These are phyloP conservation scores for Drosophila buzzatii DNA, from an alignment of 2,888 invertebrate genomes.

Conservation along the genomic window DNA sequence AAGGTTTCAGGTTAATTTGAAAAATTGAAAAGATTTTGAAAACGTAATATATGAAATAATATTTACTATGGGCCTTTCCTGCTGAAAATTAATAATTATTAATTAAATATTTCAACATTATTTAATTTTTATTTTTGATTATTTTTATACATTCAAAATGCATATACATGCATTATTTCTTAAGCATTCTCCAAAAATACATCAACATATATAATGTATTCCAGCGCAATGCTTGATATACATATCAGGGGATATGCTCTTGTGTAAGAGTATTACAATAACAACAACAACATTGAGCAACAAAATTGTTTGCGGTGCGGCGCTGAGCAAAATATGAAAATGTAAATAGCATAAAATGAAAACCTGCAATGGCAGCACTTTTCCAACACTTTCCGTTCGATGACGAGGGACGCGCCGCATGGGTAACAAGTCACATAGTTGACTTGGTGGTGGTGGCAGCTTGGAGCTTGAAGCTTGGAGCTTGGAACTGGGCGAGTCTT, in stretches of 20 bases:
- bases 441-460: slow-evolving; percentile 3
- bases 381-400: slow-evolving; percentile 61
- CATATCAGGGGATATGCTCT: neutral
- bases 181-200: neutral
- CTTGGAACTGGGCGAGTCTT: slow-evolving; percentile 1
- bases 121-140: too few relatives aligned
- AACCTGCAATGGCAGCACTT: slow-evolving; percentile 78
- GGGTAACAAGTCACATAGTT: slow-evolving; percentile 26
- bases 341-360: slow-evolving; percentile 79
- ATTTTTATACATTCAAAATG: too few relatives aligned
- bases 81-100: too few relatives aligned
- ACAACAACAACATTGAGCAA: slow-evolving; percentile 26
- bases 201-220: neutral
- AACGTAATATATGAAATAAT: too few relatives aligned
- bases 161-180: too few relatives aligned
- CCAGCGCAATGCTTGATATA: neutral
- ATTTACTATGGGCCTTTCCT: too few relatives aligned
- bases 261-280: slow-evolving; percentile 31
- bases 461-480: neutral
- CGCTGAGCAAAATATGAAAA: slow-evolving; percentile 71
- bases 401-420: slow-evolving; percentile 17
- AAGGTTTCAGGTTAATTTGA: too few relatives aligned
- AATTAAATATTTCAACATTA: too few relatives aligned
- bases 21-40: too few relatives aligned
- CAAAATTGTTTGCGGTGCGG: slow-evolving; percentile 74